phyloP scores from a whole-genome alignment of 2,797 vertebrate genomes.

The Prunella strophiata region DNA sequence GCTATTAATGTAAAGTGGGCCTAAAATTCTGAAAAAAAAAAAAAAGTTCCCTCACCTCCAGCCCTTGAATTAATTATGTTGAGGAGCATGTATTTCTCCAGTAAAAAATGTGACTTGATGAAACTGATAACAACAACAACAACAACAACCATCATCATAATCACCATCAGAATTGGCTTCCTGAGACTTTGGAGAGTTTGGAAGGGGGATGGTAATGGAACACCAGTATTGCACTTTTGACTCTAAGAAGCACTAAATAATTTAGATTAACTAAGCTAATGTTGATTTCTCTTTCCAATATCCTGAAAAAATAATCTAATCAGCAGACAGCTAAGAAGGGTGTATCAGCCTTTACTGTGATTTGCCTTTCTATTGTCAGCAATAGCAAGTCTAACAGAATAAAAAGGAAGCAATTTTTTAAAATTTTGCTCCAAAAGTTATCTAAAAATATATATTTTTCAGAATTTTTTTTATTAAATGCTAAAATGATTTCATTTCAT shows the following conservation, averaged over 20 bases:
- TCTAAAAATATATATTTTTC: neutral
- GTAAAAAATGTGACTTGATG: neutral
- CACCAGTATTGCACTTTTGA: neutral
- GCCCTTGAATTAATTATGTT: neutral
- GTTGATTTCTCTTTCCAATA: neutral
- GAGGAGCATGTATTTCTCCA: neutral
- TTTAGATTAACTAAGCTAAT: neutral
- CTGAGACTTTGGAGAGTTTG: neutral
- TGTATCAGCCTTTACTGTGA: neutral
- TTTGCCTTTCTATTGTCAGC: neutral
- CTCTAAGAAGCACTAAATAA: neutral
- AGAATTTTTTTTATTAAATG: neutral
- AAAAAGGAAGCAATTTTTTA: neutral
- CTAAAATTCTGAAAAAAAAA: neutral
- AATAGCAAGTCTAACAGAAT: neutral
- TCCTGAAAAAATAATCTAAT: neutral
- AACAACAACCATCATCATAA: neutral
- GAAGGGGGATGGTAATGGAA: neutral
- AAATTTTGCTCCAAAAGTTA: neutral
- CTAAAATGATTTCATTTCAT: neutral
- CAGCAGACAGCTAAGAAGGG: neutral
- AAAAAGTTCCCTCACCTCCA: neutral
- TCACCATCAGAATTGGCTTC: neutral
- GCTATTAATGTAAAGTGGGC: neutral
- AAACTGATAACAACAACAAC: neutral